phyloP scores from a whole-genome alignment of 1,140 invertebrate genomes.

The Hesperophylax magnus region DNA sequence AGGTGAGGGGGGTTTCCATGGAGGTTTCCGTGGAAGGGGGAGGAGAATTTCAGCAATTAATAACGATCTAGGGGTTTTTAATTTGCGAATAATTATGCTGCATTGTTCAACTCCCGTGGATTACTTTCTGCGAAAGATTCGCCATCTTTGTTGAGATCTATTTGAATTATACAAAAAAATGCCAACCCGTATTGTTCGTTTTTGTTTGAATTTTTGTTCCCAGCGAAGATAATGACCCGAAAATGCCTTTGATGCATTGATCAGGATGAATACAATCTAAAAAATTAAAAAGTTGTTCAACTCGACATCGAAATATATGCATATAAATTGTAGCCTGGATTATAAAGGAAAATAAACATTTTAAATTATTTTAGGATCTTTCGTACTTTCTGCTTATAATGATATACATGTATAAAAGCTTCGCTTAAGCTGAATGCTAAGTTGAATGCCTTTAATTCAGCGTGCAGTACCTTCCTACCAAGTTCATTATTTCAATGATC shows the following conservation, averaged over 20 bases:
- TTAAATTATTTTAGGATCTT: too few species aligned
- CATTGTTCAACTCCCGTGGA: slow-evolving; percentile 46
- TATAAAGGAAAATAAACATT: too few species aligned
- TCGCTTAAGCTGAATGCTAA: too few species aligned
- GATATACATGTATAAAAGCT: too few species aligned
- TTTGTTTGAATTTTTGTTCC: background rate
- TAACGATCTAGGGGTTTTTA: slow-evolving; percentile 52
- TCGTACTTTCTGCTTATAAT: too few species aligned
- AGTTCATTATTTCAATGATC: too few species aligned
- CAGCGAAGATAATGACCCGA: slow-evolving; percentile 2
- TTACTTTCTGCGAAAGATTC: slow-evolving; percentile 25
- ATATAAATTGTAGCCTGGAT: too few species aligned
- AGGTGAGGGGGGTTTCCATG: slow-evolving; percentile 46
- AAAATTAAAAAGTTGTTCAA: too few species aligned
- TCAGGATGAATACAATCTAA: too few species aligned
- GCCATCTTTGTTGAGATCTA: slow-evolving; percentile 24
- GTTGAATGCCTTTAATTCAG: too few species aligned
- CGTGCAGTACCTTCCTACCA: too few species aligned
- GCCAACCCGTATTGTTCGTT: background rate
- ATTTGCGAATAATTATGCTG: slow-evolving; percentile 49
- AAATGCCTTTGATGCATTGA: background rate
- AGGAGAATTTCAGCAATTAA: slow-evolving; percentile 44
- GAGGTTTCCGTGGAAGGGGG: slow-evolving; percentile 43
- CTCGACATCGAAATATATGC: too few species aligned
- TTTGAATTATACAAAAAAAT: slow-evolving; percentile 1